Evolutionary conservation across 2,888 invertebrate species (phyloP).

Genomic region (Orchestes rusci): DNA sequence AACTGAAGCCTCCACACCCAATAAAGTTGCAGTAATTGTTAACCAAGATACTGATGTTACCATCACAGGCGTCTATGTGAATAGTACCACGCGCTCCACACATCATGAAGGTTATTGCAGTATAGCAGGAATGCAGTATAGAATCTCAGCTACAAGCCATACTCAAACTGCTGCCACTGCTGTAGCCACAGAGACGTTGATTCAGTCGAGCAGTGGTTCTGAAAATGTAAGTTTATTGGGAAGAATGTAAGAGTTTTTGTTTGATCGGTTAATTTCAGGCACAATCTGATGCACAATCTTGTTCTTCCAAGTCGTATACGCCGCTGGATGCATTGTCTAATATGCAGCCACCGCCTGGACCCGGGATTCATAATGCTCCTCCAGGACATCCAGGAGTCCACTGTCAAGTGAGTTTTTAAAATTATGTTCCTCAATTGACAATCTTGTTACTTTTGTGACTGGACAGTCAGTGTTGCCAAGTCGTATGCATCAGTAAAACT

Average conservation of each 20-base stretch:
- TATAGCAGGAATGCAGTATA: slow-evolving; percentile 78
- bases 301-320: slow-evolving; percentile 61
- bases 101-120: slow-evolving; percentile 79
- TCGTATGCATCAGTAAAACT: too few relatives aligned
- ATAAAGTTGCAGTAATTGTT: slow-evolving; percentile 70
- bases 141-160: slow-evolving; percentile 80
- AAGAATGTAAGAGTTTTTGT: too few relatives aligned
- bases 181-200: slow-evolving; percentile 56
- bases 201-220: slow-evolving; percentile 39
- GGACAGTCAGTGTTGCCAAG: too few relatives aligned
- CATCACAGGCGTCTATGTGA: slow-evolving; percentile 78
- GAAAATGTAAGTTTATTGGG: slow-evolving; percentile 41
- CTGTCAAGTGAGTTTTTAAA: slow-evolving; percentile 16
- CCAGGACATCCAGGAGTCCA: slow-evolving; percentile 31
- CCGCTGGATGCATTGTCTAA: slow-evolving; percentile 77
- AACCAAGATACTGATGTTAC: slow-evolving; percentile 83
- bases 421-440: too few relatives aligned
- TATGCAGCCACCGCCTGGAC: slow-evolving; percentile 75
- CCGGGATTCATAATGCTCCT: slow-evolving; percentile 34
- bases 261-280: slow-evolving; percentile 10
- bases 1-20: slow-evolving; percentile 41
- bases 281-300: slow-evolving; percentile 19
- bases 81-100: slow-evolving; percentile 65
- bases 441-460: too few relatives aligned
- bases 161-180: slow-evolving; percentile 80